Evolutionary conservation across 2,797 vertebrate species (phyloP), one percentile per base, ranked within the genome.

Genomic region (Eulemur rubriventer): DNA sequence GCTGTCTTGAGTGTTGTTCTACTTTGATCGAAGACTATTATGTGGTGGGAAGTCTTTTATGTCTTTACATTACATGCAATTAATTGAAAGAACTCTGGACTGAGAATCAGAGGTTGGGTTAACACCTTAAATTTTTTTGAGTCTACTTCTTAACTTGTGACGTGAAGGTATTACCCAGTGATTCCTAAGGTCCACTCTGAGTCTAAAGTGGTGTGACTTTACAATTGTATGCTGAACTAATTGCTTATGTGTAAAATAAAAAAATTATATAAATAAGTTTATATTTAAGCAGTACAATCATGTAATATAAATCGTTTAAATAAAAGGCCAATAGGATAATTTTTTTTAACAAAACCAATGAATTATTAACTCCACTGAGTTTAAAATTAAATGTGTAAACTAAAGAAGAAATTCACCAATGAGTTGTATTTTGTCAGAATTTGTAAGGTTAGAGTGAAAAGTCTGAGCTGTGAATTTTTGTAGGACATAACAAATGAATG

Each of bases 391-490:
- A 7, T 57, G 3, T 91, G 20, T 93, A 63, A 76, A 48, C 78
- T 73, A 89, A 91, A 91, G 69, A 93, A 82, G 57, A 95, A 83
- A 85, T 67, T 84, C 69, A 87, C 18, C 11, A 65, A 82, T 46
- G 55, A 75, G 3, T 65, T 50, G 6, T 73, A 67, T 78, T 94
- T 96, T 82, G 41, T 50, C 14, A 67, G 57, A 91, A 92, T 63
- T 94, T 93, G 13, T 63, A 78, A 73, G 30, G 7, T 57, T 80
- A 38, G 69, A 76, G n/a, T 57, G 30, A 80, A 65, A 89, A 89
- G 67, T 84, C 57, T 73, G 33, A 87, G 35, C 63, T 75, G 5
- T 87, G n/a, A 28, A 38, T 50, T 28, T 43, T 67, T 84, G 28
- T 69, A 50, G 75, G 33, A 43, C 59, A 65, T 84, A 41, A 1